Percentiles rank a stretch among this genome's conserved stretches.
These are phyloP conservation scores for Lobophora halterata DNA, from an alignment of 2,888 invertebrate genomes.

Conservation along the genomic window DNA sequence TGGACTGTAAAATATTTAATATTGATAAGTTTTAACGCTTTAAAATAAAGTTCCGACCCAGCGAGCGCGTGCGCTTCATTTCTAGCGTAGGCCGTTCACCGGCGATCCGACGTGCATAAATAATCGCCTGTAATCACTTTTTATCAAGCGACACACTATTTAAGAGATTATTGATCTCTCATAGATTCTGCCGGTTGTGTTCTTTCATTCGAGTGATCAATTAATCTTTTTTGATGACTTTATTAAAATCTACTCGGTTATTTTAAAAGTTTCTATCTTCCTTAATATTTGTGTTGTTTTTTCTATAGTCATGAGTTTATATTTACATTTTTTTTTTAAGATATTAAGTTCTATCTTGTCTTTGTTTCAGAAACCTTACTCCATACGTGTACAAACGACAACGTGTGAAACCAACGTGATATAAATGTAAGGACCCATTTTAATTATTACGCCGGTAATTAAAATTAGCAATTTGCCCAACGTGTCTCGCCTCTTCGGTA, in stretches of 20 bases:
- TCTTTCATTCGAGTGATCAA: not conserved
- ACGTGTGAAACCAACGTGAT: slow-evolving; percentile 46
- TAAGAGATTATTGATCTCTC: slow-evolving; percentile 62
- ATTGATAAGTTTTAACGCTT: too few relatives aligned
- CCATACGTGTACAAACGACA: slow-evolving; percentile 38
- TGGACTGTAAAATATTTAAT: too few relatives aligned
- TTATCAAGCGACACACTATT: slow-evolving; percentile 63
- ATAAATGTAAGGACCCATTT: slow-evolving; percentile 61
- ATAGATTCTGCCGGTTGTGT: slow-evolving; percentile 6
- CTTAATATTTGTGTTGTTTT: too few relatives aligned
- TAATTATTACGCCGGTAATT: slow-evolving; percentile 33
- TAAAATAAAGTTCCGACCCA: too few relatives aligned
- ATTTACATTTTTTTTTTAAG: too few relatives aligned
- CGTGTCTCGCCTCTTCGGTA: slow-evolving; percentile 15
- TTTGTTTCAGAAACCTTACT: slow-evolving; percentile 53
- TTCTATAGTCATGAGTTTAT: too few relatives aligned
- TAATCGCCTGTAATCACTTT: slow-evolving; percentile 66
- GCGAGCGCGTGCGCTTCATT: slow-evolving; percentile 19
- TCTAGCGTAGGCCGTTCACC: slow-evolving; percentile 44
- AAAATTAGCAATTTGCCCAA: slow-evolving; percentile 26
- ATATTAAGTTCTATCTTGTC: not conserved
- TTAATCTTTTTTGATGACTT: not conserved
- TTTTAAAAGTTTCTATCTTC: too few relatives aligned
- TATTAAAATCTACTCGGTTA: too few relatives aligned
- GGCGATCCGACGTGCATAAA: slow-evolving; percentile 67